Evolutionary conservation across 2,797 vertebrate genomes (phyloP), one percentile per base, ranked within the genome.

Genomic region (Lutra lutra): DNA sequence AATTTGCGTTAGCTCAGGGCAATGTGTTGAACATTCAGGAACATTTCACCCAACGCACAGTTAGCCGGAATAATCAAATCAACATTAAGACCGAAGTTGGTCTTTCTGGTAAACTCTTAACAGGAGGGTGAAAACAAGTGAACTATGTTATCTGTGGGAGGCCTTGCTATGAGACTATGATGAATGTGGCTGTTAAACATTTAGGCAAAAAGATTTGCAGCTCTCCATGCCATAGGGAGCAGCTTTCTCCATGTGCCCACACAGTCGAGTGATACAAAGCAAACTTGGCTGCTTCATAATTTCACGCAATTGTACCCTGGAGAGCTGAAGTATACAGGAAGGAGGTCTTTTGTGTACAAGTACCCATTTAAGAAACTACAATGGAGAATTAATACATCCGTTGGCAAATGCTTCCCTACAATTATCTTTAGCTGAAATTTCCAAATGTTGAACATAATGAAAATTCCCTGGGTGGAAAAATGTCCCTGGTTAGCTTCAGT

Each of bases 401-500:
- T 83, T 97, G 94, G 96, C 91, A 60, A 85, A 97, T 0, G 17
- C 96, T 97, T 97, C 97, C 95, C 90, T 95, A 91, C 96, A 98
- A 98, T 98, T 97, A 98, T 96, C 95, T 97, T 95, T 68, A 97
- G 97, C 38, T 78, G 89, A 96, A 96, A 95, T 97, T 97, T 97
- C 95, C 97, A 98, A 98, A 98, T 98, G 98, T 95, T 94, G 92
- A 97, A 90, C 88, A 93, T 98, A 96, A 97, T 97, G 96, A 97
- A 97, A 98, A 97, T 97, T 97, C 97, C 97, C 96, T 91, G 58
- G 92, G 72, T 86, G 85, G 97, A 97, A 95, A 97, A 97, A 97
- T n/a, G 84, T 97, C 95, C 97, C 98, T 98, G 98, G 95, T 97
- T 97, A 98, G 86, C 83, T 93, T 98, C 96, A 98, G 97, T 91